Evolutionary conservation across 53 echinoderm and acorn worm genomes (phyloP).

Genomic region (Echinometra lucunter): DNA sequence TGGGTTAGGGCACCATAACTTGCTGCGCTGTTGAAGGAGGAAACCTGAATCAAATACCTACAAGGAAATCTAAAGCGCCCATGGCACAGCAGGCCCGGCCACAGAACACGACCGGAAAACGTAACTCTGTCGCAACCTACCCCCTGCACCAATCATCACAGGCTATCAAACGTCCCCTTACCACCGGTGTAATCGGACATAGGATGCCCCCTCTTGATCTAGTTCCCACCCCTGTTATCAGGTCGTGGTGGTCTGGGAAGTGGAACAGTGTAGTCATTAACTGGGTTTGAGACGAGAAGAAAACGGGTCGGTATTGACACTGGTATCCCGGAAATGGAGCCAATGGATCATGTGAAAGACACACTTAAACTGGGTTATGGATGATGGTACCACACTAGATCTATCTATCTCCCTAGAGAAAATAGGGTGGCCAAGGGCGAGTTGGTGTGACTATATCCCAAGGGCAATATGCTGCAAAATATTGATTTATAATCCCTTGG

Average conservation of each 20-base stretch:
- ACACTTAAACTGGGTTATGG: slow-evolving; percentile 66
- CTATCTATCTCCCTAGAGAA: not conserved
- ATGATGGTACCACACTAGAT: slow-evolving; percentile 48
- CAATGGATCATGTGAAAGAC: slow-evolving; percentile 82
- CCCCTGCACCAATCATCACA: not conserved
- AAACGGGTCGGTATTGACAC: slow-evolving; percentile 86
- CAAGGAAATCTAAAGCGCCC: slow-evolving; percentile 32
- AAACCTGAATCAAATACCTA: slow-evolving; percentile 40
- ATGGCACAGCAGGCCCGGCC: not conserved
- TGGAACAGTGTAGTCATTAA: slow-evolving; percentile 85
- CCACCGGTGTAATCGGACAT: slow-evolving; percentile 2
- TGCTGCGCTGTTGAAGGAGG: not conserved
- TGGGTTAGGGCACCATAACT: slow-evolving; percentile 46
- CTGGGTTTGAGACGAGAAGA: slow-evolving; percentile 80
- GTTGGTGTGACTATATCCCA: not conserved
- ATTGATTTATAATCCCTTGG: no score
- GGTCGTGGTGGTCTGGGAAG: slow-evolving; percentile 83
- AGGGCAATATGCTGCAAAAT: no score
- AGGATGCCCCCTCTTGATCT: slow-evolving; percentile 57
- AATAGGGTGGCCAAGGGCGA: slow-evolving; percentile 36
- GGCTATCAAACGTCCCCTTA: slow-evolving; percentile 27
- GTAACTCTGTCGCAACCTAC: not conserved
- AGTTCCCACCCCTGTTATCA: slow-evolving; percentile 75
- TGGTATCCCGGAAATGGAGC: slow-evolving; percentile 83
- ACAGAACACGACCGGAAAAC: slow-evolving; percentile 15